phyloP scores from a whole-genome alignment of 1,140 invertebrate genomes.

The Drosophila guanche region DNA sequence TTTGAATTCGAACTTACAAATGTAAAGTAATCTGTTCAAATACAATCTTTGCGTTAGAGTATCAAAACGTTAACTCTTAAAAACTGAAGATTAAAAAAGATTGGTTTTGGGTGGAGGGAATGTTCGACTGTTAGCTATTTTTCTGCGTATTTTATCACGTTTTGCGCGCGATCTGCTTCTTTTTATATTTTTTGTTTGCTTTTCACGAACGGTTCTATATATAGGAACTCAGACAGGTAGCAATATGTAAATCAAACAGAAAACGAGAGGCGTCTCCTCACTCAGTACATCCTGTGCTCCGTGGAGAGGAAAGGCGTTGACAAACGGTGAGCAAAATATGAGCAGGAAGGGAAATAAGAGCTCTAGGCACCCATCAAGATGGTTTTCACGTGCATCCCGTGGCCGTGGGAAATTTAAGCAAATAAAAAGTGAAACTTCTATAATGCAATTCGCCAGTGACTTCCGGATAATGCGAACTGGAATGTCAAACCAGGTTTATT shows the following conservation, averaged over 20 bases:
- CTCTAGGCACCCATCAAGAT: constrained; percentile 46
- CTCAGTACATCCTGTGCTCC: constrained; percentile 1
- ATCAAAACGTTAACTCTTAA: no score
- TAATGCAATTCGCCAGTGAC: constrained; percentile 60
- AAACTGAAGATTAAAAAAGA: no score
- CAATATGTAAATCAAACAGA: constrained; percentile 78
- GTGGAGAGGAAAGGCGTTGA: constrained; percentile 36
- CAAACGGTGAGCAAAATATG: constrained; percentile 35
- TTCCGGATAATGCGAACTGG: constrained; percentile 37
- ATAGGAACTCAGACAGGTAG: constrained; percentile 61
- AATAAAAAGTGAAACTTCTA: constrained; percentile 21
- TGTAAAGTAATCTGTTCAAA: no score
- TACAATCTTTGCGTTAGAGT: no score
- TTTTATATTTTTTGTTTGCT: constrained; percentile 51
- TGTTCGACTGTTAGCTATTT: constrained; percentile 59
- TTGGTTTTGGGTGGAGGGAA: constrained; percentile 1
- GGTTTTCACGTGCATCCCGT: constrained; percentile 62
- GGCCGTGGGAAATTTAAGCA: constrained; percentile 26
- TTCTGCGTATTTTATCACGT: constrained; percentile 72
- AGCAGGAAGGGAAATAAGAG: constrained; percentile 3
- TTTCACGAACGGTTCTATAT: constrained; percentile 37
- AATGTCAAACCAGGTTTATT: constrained; percentile 36
- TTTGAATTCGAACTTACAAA: no score
- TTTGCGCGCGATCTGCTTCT: constrained; percentile 54
- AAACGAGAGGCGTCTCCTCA: constrained; percentile 20